A percentile compares a stretch with the other conserved stretches of the same genome.
phyloP scores from a whole-genome alignment of 2,113 vertebrate genomes.

The Pithys albifrons region DNA sequence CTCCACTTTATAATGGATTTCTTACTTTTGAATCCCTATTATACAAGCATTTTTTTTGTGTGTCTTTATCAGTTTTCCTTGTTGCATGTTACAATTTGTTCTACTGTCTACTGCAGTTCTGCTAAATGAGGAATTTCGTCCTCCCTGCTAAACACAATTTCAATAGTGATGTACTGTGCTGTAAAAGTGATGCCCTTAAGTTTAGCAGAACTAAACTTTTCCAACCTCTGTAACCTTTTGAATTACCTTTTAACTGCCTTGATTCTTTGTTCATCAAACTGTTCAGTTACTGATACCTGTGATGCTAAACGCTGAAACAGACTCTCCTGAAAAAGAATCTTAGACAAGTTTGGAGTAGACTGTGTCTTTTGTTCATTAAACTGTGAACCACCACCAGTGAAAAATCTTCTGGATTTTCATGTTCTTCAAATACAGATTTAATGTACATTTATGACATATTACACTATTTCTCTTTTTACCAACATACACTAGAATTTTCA shows the following conservation, averaged over 20 bases:
- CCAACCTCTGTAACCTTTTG: not conserved
- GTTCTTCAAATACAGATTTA: not conserved
- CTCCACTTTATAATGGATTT: not conserved
- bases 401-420: not conserved
- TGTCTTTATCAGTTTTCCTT: not conserved
- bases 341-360: not conserved
- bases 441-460: not conserved
- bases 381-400: not conserved
- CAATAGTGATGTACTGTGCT: not conserved
- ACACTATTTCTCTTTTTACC: not conserved
- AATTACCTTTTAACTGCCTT: not conserved
- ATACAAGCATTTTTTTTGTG: not conserved
- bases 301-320: not conserved
- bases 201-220: not conserved
- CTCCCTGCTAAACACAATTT: not conserved
- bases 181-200: not conserved
- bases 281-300: not conserved
- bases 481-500: accelerated
- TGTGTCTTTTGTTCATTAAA: not conserved
- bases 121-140: not conserved
- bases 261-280: not conserved
- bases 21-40: not conserved
- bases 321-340: not conserved
- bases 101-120: not conserved
- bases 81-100: not conserved